Base-by-base conservation (phyloP, 1,140 invertebrate genomes). In the Drosophila pachea region DNA sequence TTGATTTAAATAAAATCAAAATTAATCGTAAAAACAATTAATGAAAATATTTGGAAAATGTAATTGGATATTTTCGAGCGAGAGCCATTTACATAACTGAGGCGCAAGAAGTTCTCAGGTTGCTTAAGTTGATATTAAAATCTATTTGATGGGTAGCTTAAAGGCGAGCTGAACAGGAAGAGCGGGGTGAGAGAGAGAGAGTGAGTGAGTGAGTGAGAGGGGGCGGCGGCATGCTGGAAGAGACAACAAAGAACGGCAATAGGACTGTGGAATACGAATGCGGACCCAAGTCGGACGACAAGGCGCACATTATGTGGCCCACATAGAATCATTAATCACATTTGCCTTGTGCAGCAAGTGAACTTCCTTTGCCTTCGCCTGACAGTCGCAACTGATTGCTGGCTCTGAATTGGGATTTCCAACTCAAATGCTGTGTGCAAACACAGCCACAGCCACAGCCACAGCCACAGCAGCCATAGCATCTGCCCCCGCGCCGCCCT, bases 381-480 rank as follows among this genome's bases (percentile, higher is more conserved):
- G 87, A 88, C 87, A 88, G 87, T 88, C 86, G 76, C 87, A 88
- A 88, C 87, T 88, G 87, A 88, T 88, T 88, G 87, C 78, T 82
- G 79, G 81, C 72, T 86, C 79, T 74, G 79, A 79, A 84, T 76
- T 86, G 79, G 79, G 79, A 84, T 84, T 84, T 84, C 50, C 35
- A 75, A 84, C 79, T 84, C 76, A 73, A 83, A 78, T 84, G 78
- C 76, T 72, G 73, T 56, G 68, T 73, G 22, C 3, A n/a, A n/a
- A n/a, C 73, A 78, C n/a, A n/a, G n/a, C n/a, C n/a, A 76, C 71
- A 56, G 68, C 76, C 73, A 79, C n/a, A n/a, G n/a, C n/a, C n/a
- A 76, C 71, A 56, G 53, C 59, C 47, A 43, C 29, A 31, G 31
- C 32, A 36, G 47, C 68, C 63, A 12, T 12, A 54, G 47, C 43